Evolutionary conservation across 1,140 invertebrate genomes (phyloP), one percentile per base, ranked within the genome.

Genomic region (Telenomus remus): DNA sequence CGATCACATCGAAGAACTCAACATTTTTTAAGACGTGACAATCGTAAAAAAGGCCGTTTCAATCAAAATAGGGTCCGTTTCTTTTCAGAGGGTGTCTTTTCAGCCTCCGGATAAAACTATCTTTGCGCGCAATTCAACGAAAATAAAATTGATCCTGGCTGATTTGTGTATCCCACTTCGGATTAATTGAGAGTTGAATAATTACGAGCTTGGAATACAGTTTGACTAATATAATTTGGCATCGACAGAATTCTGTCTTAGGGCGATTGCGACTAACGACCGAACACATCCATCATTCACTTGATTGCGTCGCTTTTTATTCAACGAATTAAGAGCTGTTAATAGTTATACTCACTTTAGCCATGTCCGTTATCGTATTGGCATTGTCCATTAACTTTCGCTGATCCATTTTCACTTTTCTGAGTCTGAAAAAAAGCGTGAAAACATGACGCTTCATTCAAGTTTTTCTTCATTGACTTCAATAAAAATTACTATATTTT

Each of bases 331-430:
- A 19, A 33, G 16, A 13, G 47, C 47, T 1, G 66, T 66, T 63
- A 68, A 68, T 19, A 56, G 43, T n/a, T 15, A 43, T 34, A 84
- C 87, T 91, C 94, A 99, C 98, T 94, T 99, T 99, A 81, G 98
- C 97, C 96, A 99, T 99, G 87, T 99, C 98, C 53, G 98, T 98
- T 86, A 99, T 96, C 51, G 98, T 99, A 84, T 98, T 99, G 78
- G 97, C 96, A 87, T 99, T 99, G 88, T 99, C 98, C 94, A 98
- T 97, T 80, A 99, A 89, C 90, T 99, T 99, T 87, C 98, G 91
- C 91, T 99, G 98, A 91, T 99, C 98, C 95, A 99, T 98, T 91
- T 99, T 99, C 39, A 99, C 97, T 92, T 99, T 98, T 85, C 98
- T 91, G 87, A 99, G 93, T 88, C 97, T 99, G 88, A 77, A 92